Percentiles rank a stretch among this genome's conserved stretches.
Evolutionary conservation across 2,113 vertebrate genomes (phyloP).

Genomic region (Agelaius phoeniceus): DNA sequence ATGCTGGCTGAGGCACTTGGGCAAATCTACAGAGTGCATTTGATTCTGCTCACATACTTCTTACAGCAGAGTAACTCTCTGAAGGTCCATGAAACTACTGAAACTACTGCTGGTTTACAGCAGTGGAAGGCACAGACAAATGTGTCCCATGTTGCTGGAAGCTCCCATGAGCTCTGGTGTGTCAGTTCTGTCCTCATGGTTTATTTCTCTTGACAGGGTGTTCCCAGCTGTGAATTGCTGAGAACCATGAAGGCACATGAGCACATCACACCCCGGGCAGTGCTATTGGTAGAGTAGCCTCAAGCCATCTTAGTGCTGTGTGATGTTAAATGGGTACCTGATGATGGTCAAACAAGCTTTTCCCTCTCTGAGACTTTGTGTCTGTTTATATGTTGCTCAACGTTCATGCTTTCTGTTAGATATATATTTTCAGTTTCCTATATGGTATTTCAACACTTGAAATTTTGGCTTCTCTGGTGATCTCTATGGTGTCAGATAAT

Average conservation of each 20-base stretch:
- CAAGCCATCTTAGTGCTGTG: background rate
- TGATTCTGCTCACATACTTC: background rate
- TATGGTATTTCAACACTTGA: background rate
- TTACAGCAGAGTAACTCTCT: background rate
- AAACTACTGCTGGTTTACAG: background rate
- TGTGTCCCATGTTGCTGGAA: background rate
- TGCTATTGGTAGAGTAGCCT: background rate
- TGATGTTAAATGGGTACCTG: background rate
- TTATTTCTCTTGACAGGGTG: background rate
- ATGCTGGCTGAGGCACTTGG: background rate
- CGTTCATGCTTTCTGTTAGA: background rate
- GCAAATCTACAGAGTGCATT: background rate
- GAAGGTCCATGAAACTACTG: background rate
- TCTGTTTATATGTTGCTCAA: background rate
- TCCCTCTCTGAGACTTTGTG: background rate
- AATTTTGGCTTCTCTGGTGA: background rate
- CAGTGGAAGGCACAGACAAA: background rate
- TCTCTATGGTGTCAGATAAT: background rate
- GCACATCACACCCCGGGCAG: background rate
- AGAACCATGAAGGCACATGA: background rate
- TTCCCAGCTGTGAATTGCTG: background rate
- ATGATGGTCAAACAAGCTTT: background rate
- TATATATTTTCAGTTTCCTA: background rate
- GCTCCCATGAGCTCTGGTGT: background rate
- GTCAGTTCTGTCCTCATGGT: background rate